phyloP scores from a whole-genome alignment of 1,140 invertebrate genomes.

The Tetranychus cinnabarinus region DNA sequence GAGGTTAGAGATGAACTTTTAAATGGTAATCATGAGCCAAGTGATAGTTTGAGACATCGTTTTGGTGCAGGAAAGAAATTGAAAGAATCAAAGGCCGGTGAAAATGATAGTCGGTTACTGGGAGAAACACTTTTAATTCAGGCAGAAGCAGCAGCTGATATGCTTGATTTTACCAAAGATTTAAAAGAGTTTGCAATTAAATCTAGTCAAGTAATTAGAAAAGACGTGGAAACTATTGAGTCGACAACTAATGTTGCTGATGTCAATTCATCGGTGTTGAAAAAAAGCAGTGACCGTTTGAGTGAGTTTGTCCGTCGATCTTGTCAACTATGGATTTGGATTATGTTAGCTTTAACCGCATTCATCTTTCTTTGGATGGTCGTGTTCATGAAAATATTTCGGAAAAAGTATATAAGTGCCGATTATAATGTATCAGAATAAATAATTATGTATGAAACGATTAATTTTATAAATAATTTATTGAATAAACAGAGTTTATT shows the following conservation, averaged over 20 bases:
- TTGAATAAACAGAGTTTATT: too few relatives aligned
- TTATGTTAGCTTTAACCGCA: constrained; percentile 57
- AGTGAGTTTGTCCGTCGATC: constrained; percentile 57
- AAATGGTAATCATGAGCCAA: too few relatives aligned
- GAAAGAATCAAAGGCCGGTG: background rate
- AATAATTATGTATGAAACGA: too few relatives aligned
- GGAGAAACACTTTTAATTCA: background rate
- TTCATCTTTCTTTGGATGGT: constrained; percentile 73
- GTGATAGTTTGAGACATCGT: too few relatives aligned
- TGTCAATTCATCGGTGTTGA: constrained; percentile 43
- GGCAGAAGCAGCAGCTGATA: background rate
- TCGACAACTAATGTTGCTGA: constrained; percentile 53
- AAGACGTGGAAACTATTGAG: constrained; percentile 32
- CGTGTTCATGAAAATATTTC: constrained; percentile 38
- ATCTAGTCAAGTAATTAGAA: background rate
- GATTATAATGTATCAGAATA: too few relatives aligned
- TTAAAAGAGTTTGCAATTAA: background rate
- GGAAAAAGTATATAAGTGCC: too few relatives aligned
- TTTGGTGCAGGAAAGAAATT: too few relatives aligned
- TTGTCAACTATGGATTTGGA: constrained; percentile 81
- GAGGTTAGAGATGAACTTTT: too few relatives aligned
- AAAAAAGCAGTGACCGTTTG: constrained; percentile 51
- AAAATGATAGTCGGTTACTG: background rate
- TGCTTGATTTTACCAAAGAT: background rate
- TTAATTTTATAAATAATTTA: too few relatives aligned